Evolutionary conservation across 2,888 invertebrate species (phyloP).

Genomic region (Pteria penguin): DNA sequence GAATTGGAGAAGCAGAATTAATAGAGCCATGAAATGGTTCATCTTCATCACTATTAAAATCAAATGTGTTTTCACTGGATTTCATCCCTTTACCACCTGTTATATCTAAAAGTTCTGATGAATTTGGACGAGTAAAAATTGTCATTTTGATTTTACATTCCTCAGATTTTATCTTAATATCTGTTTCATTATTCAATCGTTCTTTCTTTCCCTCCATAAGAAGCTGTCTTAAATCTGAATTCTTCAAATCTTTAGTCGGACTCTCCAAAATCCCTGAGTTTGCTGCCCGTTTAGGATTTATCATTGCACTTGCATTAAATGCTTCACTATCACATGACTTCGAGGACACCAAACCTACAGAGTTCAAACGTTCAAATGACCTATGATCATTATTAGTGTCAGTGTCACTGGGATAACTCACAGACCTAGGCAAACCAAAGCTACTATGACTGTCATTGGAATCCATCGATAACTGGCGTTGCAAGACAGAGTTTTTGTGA

Average conservation of each 20-base stretch:
- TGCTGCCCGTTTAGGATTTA: slow-evolving; percentile 8
- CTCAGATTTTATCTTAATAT: slow-evolving; percentile 24
- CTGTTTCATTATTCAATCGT: slow-evolving; percentile 2
- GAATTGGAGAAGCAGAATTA: slow-evolving; percentile 67
- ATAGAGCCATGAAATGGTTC: slow-evolving; percentile 58
- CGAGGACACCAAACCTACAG: not conserved
- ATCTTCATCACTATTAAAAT: slow-evolving; percentile 74
- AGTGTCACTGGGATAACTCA: slow-evolving; percentile 36
- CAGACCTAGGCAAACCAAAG: slow-evolving; percentile 5
- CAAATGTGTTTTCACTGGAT: slow-evolving; percentile 63
- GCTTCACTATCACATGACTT: slow-evolving; percentile 29
- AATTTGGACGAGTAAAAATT: slow-evolving; percentile 22
- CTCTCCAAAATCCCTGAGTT: not conserved
- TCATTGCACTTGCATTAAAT: slow-evolving; percentile 25
- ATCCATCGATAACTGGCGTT: slow-evolving; percentile 32
- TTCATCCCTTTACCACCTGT: slow-evolving; percentile 51
- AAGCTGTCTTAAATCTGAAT: slow-evolving; percentile 21
- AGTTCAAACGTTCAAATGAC: slow-evolving; percentile 1
- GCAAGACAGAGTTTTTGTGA: slow-evolving; percentile 21
- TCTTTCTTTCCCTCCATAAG: slow-evolving; percentile 26
- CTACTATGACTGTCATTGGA: slow-evolving; percentile 19
- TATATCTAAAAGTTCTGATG: slow-evolving; percentile 42
- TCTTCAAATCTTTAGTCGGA: not conserved
- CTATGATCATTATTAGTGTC: slow-evolving; percentile 20
- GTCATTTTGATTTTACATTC: slow-evolving; percentile 31